Evolutionary conservation across 1,140 invertebrate species (phyloP).

Genomic region (Megalonaias nervosa): DNA sequence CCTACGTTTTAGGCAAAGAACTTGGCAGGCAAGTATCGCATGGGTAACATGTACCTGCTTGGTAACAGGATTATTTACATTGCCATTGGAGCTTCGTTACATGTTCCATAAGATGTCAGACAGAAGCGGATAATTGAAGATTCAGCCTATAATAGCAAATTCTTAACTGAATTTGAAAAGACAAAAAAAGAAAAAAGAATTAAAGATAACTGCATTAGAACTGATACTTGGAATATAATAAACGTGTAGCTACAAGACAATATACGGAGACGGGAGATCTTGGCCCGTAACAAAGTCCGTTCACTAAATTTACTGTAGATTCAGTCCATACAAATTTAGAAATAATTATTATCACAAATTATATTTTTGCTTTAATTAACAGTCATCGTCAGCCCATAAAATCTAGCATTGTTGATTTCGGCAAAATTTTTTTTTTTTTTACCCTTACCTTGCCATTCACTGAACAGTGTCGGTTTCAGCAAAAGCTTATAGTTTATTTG

Average conservation of each 20-base stretch:
- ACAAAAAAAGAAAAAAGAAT: background rate
- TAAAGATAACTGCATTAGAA: background rate
- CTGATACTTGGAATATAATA: background rate
- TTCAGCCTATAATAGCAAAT: background rate
- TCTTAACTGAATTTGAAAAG: background rate
- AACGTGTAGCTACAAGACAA: background rate
- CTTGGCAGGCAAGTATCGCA: slow-evolving; percentile 49
- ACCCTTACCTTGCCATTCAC: too few relatives aligned
- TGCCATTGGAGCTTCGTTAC: slow-evolving; percentile 17
- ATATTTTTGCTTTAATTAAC: too few relatives aligned
- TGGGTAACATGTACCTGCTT: slow-evolving; percentile 18
- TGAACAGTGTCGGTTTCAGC: too few relatives aligned
- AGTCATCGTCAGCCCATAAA: too few relatives aligned
- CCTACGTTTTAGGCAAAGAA: slow-evolving; percentile 54
- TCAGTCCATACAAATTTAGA: too few relatives aligned
- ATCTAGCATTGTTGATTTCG: too few relatives aligned
- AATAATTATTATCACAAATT: too few relatives aligned
- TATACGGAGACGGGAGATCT: too few relatives aligned
- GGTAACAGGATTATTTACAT: slow-evolving; percentile 36
- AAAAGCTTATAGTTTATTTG: too few relatives aligned
- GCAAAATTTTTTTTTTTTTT: too few relatives aligned
- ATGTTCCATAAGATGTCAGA: background rate
- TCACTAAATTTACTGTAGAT: too few relatives aligned
- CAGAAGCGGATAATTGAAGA: background rate
- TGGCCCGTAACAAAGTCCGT: too few relatives aligned